Base-by-base conservation (phyloP, 2,113 vertebrate genomes). In the Toxostoma redivivum region DNA sequence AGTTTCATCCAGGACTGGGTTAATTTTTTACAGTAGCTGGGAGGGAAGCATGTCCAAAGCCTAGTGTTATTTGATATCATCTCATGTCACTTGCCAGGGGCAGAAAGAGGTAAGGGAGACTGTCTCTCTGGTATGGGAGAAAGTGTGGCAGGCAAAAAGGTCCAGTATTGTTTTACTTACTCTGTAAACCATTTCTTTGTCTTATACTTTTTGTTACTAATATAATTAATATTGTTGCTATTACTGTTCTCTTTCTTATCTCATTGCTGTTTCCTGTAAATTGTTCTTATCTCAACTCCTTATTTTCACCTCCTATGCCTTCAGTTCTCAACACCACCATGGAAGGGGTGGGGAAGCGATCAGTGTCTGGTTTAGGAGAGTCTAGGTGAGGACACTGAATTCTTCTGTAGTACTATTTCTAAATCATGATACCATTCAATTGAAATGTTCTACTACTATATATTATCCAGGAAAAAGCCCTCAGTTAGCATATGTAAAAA, bases 311-410 rank as follows among this genome's bases (percentile, higher is more conserved):
- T 67, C 40, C 30, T 37, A 18, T 33, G 45, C 27, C 37, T 67
- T 27, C 27, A 69, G 18, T 23, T 67, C 54, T 69, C 72, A 44
- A 19, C 33, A 44, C 18, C 33, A 77, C 37, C 22, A 7, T 23
- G 33, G 22, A 77, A 60, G 22, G 7, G 9, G 7, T 3, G 0
- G 27, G 23, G 21, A 60, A 60, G 6, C 0, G 0, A 35, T 27
- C 44, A 57, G 45, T 44, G 17, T 37, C 61, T 58, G 17, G 21
- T 19, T 60, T 37, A 27, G 22, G 7, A 66, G 31, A 67, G 61
- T 31, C 44, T 44, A 3, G 5, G 37, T 33, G 27, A 30, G 11
- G 22, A 33, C 6, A 4, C 18, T 37, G 45, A 67, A 44, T 60
- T 51, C 24, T 57, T 57, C 35, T 37, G 33, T 22, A 51, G 33